phyloP scores from a whole-genome alignment of 2,113 vertebrate species.

The Pogona vitticeps region DNA sequence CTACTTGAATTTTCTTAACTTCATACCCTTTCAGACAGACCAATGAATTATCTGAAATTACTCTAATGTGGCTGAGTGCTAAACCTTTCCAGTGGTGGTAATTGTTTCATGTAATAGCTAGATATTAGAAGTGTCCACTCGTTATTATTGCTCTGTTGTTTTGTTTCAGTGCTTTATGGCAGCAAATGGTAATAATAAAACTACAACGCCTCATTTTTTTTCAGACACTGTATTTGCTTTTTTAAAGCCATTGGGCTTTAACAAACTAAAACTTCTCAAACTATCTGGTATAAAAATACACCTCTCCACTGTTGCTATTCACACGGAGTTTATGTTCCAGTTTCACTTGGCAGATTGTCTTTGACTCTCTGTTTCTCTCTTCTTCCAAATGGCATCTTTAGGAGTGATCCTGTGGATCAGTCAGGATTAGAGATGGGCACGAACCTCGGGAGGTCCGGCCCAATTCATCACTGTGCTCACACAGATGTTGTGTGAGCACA shows the following conservation, averaged over 20 bases:
- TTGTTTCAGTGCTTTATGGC: not conserved
- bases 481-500: too few relatives aligned
- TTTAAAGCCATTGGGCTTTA: constrained; percentile 6
- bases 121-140: constrained; percentile 1
- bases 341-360: not conserved
- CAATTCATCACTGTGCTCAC: too few relatives aligned
- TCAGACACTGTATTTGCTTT: not conserved
- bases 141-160: constrained; percentile 13
- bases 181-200: not conserved
- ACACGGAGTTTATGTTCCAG: not conserved
- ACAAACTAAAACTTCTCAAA: constrained; percentile 3
- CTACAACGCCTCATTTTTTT: not conserved
- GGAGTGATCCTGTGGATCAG: not conserved
- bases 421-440: too few relatives aligned
- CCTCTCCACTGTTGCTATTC: not conserved
- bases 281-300: not conserved
- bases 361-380: not conserved
- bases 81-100: not conserved
- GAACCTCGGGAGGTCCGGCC: too few relatives aligned
- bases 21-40: not conserved
- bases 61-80: not conserved
- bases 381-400: not conserved
- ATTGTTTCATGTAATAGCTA: not conserved
- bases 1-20: not conserved
- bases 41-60: not conserved